Evolutionary conservation across 2,888 invertebrate species (phyloP), one percentile per base, ranked within the genome.

Genomic region (Euzophera pinguis): DNA sequence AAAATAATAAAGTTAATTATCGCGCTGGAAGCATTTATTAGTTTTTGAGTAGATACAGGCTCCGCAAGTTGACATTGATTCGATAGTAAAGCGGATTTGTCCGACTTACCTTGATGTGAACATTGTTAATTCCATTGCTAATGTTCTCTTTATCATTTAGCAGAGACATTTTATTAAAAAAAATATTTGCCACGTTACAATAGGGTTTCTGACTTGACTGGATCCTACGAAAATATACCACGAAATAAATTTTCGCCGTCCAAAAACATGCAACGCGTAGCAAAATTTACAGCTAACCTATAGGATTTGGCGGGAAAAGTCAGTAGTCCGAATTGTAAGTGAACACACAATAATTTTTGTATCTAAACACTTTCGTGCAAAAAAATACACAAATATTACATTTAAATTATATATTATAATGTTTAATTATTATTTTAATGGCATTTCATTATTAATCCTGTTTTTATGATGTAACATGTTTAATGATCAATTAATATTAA

Each of bases 71-170:
- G 22, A 22, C 22, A 22, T 22, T 22, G 22, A 5, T 3, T 22
- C 22, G 22, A 22, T 3, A 2, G 22, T 3, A 45, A 53, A 27
- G 47, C 22, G 39, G 32, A 35, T 17, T 29, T 38, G 45, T 50
- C 42, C 52, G n/a, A 66, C 78, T 69, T 71, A 89, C 91, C 84
- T 88, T 90, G 37, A 90, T 77, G 57, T 87, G 81, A 55, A 87
- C 78, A 57, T 81, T 86, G 68, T 72, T 82, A 22, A 86, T 65
- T 52, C 76, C 80, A 57, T 74, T 81, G 60, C 73, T 70, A 9
- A 90, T 60, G 62, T 91, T 91, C 74, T 91, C 90, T 58, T 91
- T 90, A 58, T 84, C 79, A 35, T 65, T 69, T 22, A 71, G 38
- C 54, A 69, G 65, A 58, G 87, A 64, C 88, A 88, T 86, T 65